Evolutionary conservation across 1,140 invertebrate genomes (phyloP).

Genomic region (Phocides pigmalion): DNA sequence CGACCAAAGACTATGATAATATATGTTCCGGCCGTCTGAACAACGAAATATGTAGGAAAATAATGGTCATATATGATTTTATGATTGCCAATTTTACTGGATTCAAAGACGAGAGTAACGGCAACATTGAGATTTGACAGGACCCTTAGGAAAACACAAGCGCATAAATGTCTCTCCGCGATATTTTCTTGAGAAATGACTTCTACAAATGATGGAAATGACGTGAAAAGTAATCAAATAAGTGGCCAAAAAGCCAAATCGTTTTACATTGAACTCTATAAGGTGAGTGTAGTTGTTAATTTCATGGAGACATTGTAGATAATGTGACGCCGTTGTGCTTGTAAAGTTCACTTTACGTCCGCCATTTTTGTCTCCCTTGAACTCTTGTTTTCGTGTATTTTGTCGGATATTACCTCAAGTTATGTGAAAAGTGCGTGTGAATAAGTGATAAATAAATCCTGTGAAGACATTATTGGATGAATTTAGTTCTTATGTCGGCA

Average conservation of each 20-base stretch:
- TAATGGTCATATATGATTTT: too few relatives aligned
- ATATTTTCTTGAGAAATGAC: constrained; percentile 84
- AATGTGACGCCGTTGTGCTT: constrained; percentile 77
- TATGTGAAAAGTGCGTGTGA: constrained; percentile 5
- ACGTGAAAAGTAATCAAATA: constrained; percentile 80
- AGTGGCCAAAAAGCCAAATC: constrained; percentile 75
- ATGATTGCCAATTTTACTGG: too few relatives aligned
- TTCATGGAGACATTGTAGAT: constrained; percentile 43
- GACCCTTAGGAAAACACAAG: constrained; percentile 80
- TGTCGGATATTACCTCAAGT: constrained; percentile 33
- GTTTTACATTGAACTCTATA: constrained; percentile 80
- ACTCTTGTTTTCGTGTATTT: constrained; percentile 72
- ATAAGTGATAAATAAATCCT: constrained; percentile 11
- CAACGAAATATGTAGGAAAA: too few relatives aligned
- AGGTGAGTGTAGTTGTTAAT: constrained; percentile 71
- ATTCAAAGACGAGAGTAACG: not conserved
- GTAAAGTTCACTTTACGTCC: constrained; percentile 73
- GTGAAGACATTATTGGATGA: not conserved
- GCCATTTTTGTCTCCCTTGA: constrained; percentile 78
- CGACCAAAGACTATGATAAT: too few relatives aligned
- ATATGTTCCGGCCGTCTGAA: too few relatives aligned
- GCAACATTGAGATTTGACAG: constrained; percentile 76
- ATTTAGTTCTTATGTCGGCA: constrained; percentile 19
- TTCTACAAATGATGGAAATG: constrained; percentile 84
- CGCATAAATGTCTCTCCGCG: constrained; percentile 83